Percentiles rank a stretch among this genome's conserved stretches.
Evolutionary conservation across 2,888 invertebrate species (phyloP).

Genomic region (Phalera bucephala): DNA sequence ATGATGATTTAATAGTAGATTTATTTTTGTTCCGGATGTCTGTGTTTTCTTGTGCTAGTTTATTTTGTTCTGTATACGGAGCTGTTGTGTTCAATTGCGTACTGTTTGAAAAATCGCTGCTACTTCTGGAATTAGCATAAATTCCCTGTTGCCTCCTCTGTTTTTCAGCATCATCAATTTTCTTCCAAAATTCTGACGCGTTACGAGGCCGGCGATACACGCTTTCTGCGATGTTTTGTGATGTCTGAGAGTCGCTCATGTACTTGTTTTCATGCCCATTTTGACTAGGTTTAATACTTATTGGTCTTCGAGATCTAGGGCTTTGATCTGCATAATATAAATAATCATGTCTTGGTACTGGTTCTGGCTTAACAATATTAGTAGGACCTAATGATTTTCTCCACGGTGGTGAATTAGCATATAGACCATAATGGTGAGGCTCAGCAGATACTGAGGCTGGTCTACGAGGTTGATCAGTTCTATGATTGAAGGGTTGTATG

Average conservation of each 20-base stretch:
- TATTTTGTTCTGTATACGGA: slow-evolving; percentile 49
- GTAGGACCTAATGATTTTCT: slow-evolving; percentile 56
- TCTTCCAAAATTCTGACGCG: slow-evolving; percentile 86
- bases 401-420: slow-evolving; percentile 68
- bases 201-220: slow-evolving; percentile 70
- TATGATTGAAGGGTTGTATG: slow-evolving; percentile 52
- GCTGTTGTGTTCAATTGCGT: slow-evolving; percentile 43
- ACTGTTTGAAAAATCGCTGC: slow-evolving; percentile 63
- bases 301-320: slow-evolving; percentile 88
- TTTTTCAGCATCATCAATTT: slow-evolving; percentile 80
- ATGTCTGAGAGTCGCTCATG: slow-evolving; percentile 77
- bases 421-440: slow-evolving; percentile 73
- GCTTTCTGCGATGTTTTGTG: slow-evolving; percentile 53
- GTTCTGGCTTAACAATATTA: slow-evolving; percentile 63
- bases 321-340: slow-evolving; percentile 88
- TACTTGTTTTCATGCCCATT: slow-evolving; percentile 71
- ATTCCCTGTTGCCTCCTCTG: slow-evolving; percentile 60
- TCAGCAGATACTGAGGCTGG: slow-evolving; percentile 78
- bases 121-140: slow-evolving; percentile 61
- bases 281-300: slow-evolving; percentile 84
- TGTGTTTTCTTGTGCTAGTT: slow-evolving; percentile 40
- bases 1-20: slow-evolving; percentile 45
- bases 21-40: slow-evolving; percentile 61
- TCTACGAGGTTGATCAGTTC: slow-evolving; percentile 67
- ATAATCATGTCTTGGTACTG: slow-evolving; percentile 77